phyloP scores from a whole-genome alignment of 2,888 invertebrate species.

The Drosophila falleni region DNA sequence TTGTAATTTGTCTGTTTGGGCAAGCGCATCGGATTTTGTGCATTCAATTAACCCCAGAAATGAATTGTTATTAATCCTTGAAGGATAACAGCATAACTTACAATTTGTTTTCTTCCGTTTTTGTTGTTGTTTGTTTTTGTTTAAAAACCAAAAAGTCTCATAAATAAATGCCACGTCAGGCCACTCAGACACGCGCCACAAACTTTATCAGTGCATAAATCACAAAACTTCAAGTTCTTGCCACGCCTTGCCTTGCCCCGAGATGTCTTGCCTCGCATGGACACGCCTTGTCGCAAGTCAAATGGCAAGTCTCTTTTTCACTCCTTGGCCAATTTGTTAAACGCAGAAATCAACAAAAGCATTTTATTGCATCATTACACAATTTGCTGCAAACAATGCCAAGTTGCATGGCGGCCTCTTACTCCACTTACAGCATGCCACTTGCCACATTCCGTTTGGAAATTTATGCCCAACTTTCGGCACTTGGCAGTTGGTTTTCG shows the following conservation, averaged over 20 bases:
- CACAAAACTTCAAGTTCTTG: constrained; percentile 53
- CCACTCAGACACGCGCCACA: constrained; percentile 60
- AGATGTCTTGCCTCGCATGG: not conserved
- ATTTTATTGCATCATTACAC: constrained; percentile 72
- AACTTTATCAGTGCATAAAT: constrained; percentile 70
- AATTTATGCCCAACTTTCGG: constrained; percentile 43
- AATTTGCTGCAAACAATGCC: constrained; percentile 50
- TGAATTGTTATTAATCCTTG: constrained; percentile 47
- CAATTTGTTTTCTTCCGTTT: constrained; percentile 24
- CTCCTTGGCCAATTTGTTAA: constrained; percentile 58
- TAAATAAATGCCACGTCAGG: constrained; percentile 63
- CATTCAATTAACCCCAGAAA: constrained; percentile 43
- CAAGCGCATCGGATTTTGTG: constrained; percentile 23
- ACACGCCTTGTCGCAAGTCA: constrained; percentile 21
- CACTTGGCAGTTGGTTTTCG: constrained; percentile 11
- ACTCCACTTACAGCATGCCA: constrained; percentile 9
- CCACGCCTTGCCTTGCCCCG: constrained; percentile 22
- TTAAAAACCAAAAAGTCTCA: constrained; percentile 49
- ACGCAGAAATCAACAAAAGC: constrained; percentile 55
- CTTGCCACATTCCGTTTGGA: constrained; percentile 14
- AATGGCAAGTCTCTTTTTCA: constrained; percentile 23
- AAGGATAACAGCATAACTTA: constrained; percentile 21
- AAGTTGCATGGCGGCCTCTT: constrained; percentile 24
- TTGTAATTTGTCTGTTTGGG: constrained; percentile 29
- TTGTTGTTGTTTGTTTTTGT: constrained; percentile 29